A percentile compares a stretch with the other conserved stretches of the same genome.
phyloP scores from a whole-genome alignment of 1,140 invertebrate genomes.

The Idris sp. region DNA sequence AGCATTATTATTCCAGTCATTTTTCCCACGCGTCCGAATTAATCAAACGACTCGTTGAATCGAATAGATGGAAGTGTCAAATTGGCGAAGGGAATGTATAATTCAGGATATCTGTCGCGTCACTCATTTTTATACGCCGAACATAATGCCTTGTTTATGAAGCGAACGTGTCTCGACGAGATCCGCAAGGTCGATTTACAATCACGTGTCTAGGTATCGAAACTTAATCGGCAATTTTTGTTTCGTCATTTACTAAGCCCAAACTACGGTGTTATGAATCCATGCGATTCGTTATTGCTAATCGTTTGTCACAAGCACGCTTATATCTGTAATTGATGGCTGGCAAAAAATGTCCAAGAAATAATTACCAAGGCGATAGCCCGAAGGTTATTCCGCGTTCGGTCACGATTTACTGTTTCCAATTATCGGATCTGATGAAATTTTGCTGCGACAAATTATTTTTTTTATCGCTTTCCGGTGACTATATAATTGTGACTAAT shows the following conservation, averaged over 20 bases:
- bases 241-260: too few relatives aligned
- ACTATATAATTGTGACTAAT: constrained; percentile 11
- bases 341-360: constrained; percentile 13
- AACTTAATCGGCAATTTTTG: too few relatives aligned
- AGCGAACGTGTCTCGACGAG: constrained; percentile 25
- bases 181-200: constrained; percentile 24
- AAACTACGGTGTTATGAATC: constrained; percentile 7
- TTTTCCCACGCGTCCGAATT: constrained; percentile 26
- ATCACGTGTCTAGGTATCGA: constrained; percentile 8
- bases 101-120: constrained; percentile 47
- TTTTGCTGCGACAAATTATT: constrained; percentile 32
- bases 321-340: constrained; percentile 5
- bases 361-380: constrained; percentile 27
- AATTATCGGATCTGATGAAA: constrained; percentile 33
- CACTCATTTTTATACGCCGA: constrained; percentile 46
- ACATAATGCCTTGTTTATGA: constrained; percentile 45
- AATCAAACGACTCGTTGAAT: constrained; percentile 32
- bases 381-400: constrained; percentile 31
- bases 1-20: neutral
- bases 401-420: constrained; percentile 33
- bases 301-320: constrained; percentile 12
- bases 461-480: constrained; percentile 16
- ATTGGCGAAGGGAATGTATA: constrained; percentile 41
- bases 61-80: constrained; percentile 36
- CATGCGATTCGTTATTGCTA: constrained; percentile 8